Evolutionary conservation across 1,140 invertebrate species (phyloP).

Genomic region (Drosophila oshimai): DNA sequence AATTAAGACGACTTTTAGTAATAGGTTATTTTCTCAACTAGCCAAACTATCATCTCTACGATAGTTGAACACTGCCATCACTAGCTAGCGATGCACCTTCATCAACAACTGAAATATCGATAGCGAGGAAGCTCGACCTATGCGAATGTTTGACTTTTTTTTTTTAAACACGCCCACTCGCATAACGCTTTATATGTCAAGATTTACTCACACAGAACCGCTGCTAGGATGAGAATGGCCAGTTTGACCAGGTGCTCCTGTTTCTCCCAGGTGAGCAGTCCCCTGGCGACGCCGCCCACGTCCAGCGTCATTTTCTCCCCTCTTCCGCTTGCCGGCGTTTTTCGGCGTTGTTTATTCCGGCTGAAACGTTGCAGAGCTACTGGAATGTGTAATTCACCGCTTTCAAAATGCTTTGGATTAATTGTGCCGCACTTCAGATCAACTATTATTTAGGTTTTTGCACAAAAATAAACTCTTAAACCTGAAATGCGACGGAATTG

Average conservation of each 20-base stretch:
- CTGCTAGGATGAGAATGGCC: slow-evolving; percentile 94
- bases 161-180: slow-evolving; percentile 5
- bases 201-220: slow-evolving; percentile 94
- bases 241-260: slow-evolving; percentile 97
- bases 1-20: too few species aligned
- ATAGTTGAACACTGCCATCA: neutral
- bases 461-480: neutral
- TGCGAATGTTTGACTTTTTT: slow-evolving; percentile 5
- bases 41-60: neutral
- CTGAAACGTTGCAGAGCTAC: neutral
- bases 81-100: neutral
- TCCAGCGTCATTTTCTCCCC: slow-evolving; percentile 57
- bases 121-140: neutral
- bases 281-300: slow-evolving; percentile 26
- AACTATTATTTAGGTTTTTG: neutral
- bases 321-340: slow-evolving; percentile 23
- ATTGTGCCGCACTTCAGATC: neutral
- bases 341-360: slow-evolving; percentile 4
- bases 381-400: neutral
- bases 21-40: too few species aligned
- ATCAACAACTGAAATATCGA: neutral
- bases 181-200: neutral
- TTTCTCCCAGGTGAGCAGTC: slow-evolving; percentile 86
- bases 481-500: neutral
- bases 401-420: neutral